These are phyloP conservation scores for Eristalinus sepulchralis DNA, from an alignment of 2,888 invertebrate species.

Conservation along the genomic window DNA sequence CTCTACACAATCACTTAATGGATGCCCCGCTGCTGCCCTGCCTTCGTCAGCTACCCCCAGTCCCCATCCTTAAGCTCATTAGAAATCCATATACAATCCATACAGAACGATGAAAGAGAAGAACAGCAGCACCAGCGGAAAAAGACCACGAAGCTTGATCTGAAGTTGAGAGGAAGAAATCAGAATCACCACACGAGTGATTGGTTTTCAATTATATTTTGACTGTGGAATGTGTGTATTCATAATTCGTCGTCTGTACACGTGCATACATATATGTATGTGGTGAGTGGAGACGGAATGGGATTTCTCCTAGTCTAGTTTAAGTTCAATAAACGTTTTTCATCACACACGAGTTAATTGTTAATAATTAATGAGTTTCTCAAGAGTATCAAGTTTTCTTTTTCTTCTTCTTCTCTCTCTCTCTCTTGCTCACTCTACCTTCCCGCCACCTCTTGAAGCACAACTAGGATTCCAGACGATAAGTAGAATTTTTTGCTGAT, in stretches of 20 bases:
- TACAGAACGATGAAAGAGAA: background rate
- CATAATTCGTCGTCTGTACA: background rate
- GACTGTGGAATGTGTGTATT: slow-evolving; percentile 28
- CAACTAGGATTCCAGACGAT: background rate
- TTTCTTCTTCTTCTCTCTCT: background rate
- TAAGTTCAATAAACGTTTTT: slow-evolving; percentile 57
- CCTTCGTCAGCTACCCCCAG: background rate
- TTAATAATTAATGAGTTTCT: slow-evolving; percentile 52
- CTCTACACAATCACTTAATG: slow-evolving; percentile 2
- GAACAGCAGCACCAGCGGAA: background rate
- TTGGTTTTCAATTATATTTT: slow-evolving; percentile 46
- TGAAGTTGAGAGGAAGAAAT: slow-evolving; percentile 23
- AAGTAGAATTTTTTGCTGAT: slow-evolving; percentile 4
- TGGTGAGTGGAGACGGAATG: background rate
- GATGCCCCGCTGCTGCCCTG: background rate
- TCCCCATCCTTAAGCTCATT: slow-evolving; percentile 47
- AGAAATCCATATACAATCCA: slow-evolving; percentile 12
- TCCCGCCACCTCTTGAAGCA: background rate
- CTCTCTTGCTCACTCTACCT: background rate
- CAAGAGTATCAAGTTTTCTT: slow-evolving; percentile 25
- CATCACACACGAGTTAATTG: slow-evolving; percentile 30
- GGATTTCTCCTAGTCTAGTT: slow-evolving; percentile 33
- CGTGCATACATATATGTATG: background rate
- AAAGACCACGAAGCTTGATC: background rate
- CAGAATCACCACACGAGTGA: slow-evolving; percentile 40